Evolutionary conservation across 1,140 invertebrate species (phyloP).

Genomic region (Achroia grisella): DNA sequence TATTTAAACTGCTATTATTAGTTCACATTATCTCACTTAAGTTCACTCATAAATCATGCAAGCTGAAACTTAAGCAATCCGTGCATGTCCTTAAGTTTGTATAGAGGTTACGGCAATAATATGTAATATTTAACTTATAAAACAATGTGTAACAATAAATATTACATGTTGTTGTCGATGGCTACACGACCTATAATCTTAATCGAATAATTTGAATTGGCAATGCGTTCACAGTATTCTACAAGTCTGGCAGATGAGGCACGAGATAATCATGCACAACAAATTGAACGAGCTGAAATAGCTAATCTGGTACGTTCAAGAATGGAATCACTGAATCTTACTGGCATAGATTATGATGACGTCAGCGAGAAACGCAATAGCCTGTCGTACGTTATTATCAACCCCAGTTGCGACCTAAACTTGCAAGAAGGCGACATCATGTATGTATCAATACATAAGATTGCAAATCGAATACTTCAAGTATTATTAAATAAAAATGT

Average conservation of each 20-base stretch:
- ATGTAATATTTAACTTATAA: not conserved
- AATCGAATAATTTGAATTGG: constrained; percentile 3
- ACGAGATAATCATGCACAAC: constrained; percentile 88
- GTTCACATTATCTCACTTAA: not conserved
- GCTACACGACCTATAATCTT: not conserved
- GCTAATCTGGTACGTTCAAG: constrained; percentile 93
- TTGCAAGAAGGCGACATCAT: constrained; percentile 97
- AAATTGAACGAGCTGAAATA: constrained; percentile 96
- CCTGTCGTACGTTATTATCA: constrained; percentile 98
- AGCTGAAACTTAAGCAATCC: not conserved
- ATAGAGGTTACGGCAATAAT: constrained; percentile 7
- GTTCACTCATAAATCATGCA: not conserved
- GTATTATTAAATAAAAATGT: too few relatives aligned
- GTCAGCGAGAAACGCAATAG: constrained; percentile 93
- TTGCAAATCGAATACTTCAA: too few relatives aligned
- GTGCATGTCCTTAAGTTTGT: constrained; percentile 9
- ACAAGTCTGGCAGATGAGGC: constrained; percentile 88
- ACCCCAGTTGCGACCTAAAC: constrained; percentile 97
- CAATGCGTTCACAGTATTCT: constrained; percentile 79
- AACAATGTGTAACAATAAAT: too few relatives aligned
- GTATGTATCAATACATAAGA: too few relatives aligned
- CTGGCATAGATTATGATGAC: constrained; percentile 92
- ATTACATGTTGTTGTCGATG: constrained; percentile 1
- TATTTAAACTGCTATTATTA: too few relatives aligned
- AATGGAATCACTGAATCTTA: constrained; percentile 94